Conservation (phyloP, 2,113 vertebrate genomes). For the Ariopsis seemanni region DNA sequence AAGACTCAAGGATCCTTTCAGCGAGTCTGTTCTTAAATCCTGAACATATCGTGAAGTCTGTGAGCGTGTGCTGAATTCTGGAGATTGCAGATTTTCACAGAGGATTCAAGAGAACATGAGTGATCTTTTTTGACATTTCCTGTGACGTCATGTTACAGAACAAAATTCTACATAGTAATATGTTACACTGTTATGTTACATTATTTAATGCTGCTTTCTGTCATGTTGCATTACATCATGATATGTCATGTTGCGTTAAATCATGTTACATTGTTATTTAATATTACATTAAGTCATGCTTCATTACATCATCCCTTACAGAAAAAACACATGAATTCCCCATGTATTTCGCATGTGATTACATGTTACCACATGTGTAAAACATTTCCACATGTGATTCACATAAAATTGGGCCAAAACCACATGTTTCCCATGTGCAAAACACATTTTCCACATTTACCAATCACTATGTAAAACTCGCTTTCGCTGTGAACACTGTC, state of each 20-base stretch:
- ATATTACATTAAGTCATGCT: not conserved
- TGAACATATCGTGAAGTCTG: not conserved
- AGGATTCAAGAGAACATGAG: no score
- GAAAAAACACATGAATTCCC: no score
- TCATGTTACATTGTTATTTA: not conserved
- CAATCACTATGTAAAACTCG: no score
- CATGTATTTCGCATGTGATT: no score
- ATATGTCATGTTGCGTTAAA: not conserved
- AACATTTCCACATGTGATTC: no score
- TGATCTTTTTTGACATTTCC: not conserved
- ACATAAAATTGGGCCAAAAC: no score
- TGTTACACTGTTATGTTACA: not conserved
- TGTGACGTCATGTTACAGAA: not conserved
- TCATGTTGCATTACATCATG: not conserved
- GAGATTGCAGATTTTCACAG: no score
- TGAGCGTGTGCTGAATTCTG: no score
- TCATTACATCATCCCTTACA: not conserved
- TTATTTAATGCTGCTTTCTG: not conserved
- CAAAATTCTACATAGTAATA: not conserved
- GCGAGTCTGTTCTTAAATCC: not conserved
- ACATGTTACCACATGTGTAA: no score
- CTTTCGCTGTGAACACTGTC: no score
- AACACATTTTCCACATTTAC: no score
- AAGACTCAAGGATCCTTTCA: not conserved
- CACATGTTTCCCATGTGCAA: no score